Evolutionary conservation across 1,140 invertebrate genomes (phyloP), one percentile per base, ranked within the genome.

Genomic region (Apis cerana): DNA sequence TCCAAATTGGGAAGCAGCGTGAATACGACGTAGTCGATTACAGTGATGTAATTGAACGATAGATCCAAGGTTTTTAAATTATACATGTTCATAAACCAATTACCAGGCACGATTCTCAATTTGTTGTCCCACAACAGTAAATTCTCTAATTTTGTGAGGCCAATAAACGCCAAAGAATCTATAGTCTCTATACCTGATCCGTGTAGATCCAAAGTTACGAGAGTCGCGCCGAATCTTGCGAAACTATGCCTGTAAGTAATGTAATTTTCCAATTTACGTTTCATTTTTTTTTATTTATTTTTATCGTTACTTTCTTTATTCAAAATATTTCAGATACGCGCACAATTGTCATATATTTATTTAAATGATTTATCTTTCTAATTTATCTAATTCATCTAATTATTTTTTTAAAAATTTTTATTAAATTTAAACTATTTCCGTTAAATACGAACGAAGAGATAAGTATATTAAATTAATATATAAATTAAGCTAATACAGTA

Each of bases 91-190:
- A 52, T 12, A 33, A 93, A 92, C 91, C 90, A 92, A 33, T 81
- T 67, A 15, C 65, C 74, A 1, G 77, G n/a, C 27, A 93, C 76
- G 68, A 27, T 78, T 17, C 43, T 90, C 71, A 93, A 79, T 64
- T 91, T 89, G 59, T 93, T 93, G 11, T 89, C 91, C 89, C 90
- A 92, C 2, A 93, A 89, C n/a, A 90, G 80, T 65, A 93, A 85
- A 72, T 89, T 89, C 64, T 92, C 71, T 12, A 93, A 75, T 11
- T 90, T 88, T 0, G 62, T 69, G 11, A 93, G 86, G 43, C 89
- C 89, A 19, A 70, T 33, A 23, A 93, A 91, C 48, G 89, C 91
- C 8, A 84, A 19, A 15, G 77, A 15, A 43, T 92, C 88, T 50
- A 91, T 86, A 0, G 65, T 75, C 62, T 87, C 67, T 67, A 93